Evolutionary conservation across 2,888 invertebrate species (phyloP).

Genomic region (Drosophila demipolita): DNA sequence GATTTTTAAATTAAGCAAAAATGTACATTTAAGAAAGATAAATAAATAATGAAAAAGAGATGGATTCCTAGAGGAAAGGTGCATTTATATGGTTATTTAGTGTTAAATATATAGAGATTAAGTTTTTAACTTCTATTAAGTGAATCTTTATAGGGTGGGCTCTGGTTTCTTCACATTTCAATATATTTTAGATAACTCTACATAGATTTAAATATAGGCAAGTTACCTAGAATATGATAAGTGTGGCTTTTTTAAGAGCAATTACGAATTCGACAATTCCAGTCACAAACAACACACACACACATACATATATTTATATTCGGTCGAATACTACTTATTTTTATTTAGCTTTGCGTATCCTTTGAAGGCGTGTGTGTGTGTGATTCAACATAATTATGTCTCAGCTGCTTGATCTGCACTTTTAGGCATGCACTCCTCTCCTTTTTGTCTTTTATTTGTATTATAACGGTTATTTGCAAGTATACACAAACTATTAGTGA

Average conservation of each 20-base stretch:
- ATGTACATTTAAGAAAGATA: neutral
- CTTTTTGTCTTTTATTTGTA: constrained; percentile 55
- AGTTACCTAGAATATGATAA: neutral
- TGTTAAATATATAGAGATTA: neutral
- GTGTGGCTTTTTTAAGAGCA: neutral
- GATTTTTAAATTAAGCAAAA: too few species aligned
- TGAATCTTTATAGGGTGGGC: neutral
- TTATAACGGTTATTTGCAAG: constrained; percentile 72
- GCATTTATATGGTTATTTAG: neutral
- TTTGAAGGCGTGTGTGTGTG: constrained; percentile 66
- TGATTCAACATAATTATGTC: constrained; percentile 74
- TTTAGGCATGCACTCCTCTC: constrained; percentile 3
- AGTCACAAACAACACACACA: neutral
- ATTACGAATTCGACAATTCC: neutral
- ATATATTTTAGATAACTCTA: neutral
- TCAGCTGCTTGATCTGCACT: constrained; percentile 32
- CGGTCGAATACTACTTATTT: constrained; percentile 27
- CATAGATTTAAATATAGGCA: neutral
- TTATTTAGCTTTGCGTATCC: constrained; percentile 54
- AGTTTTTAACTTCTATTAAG: neutral
- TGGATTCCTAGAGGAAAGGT: neutral
- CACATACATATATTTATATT: constrained; percentile 14
- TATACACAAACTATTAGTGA: constrained; percentile 73
- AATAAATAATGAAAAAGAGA: neutral
- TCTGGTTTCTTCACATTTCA: neutral